Base-by-base conservation (phyloP, 2,888 invertebrate species). In the Lithophane ornitopus region DNA sequence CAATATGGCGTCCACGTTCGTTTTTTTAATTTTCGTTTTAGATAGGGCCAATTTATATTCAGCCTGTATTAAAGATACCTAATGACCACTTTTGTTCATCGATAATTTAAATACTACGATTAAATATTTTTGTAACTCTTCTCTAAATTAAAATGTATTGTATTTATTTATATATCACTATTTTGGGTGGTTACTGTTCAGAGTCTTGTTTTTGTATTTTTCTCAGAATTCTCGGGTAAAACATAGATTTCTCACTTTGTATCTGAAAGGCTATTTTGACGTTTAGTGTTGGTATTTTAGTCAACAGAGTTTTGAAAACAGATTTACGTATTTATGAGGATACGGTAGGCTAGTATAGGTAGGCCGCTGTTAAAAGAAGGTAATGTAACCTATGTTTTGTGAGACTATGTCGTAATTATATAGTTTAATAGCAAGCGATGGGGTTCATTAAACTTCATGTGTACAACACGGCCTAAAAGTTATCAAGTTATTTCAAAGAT, bases 401-500 rank as follows among this genome's bases (percentile, higher is more conserved):
- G 28, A 59, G 19, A 28, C 28, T 8, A 22, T 34, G 2, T 56
- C 12, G 22, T 66, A 49, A 34, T 14, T 22, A 58, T 41, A 6
- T 41, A 44, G n/a, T 72, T 28, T 54, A 28, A 22, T 41, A 41
- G 6, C 22, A 73, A 49, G 28, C 39, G 28, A 59, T 49, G n/a
- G 16, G 44, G 9, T 54, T 41, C 56, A 65, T 58, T 58, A 52
- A 58, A 79, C 41, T 44, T 26, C 52, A 61, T 34, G 44, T 71
- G n/a, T 71, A 34, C 34, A 52, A 52, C 34, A 52, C 34, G 12
- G 41, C 58, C 65, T 61, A 14, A 58, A 70, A 58, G 34, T 70
- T 58, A 59, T 49, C 22, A 56, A 68, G 41, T 82, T 71, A 74
- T 77, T 65, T 65, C 49, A 59, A 74, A 68, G 71, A 58, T 58